Evolutionary conservation across 2,888 invertebrate species (phyloP), one percentile per base, ranked within the genome.

Genomic region (Alloplasta piceator): DNA sequence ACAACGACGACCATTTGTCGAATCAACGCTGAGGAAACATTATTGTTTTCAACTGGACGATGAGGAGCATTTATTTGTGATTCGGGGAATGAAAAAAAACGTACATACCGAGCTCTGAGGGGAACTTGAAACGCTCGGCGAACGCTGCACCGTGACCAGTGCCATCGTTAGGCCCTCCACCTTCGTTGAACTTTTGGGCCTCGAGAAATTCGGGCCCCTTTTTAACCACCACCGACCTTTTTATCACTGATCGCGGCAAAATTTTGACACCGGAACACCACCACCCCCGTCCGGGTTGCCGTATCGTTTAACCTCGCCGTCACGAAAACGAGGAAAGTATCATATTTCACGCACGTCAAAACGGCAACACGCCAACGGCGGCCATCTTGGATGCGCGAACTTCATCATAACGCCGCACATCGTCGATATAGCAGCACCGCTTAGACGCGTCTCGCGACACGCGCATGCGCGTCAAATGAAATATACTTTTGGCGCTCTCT

Each of bases 141-240:
- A 95, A 91, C 95, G 94, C 91, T 95, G 95, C 91, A 96, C 95
- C 89, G 95, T 95, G 92, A 96, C 95, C 92, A 95, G 93, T 92
- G 95, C 95, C 95, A 96, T 95, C 87, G 85, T 86, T 80, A 86
- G 64, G 66, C 86, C 85, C 86, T 85, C 85, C 84, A 86, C 83
- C 82, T 85, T 85, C 38, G 78, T n/a, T n/a, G n/a, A n/a, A 39
- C 55, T 56, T 56, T 85, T 43, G 52, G 36, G 66, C 61, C 81
- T 78, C 77, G 77, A 78, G 77, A 68, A 71, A 52, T 68, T 79
- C 76, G 63, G 16, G 70, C 68, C 50, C 73, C n/a, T n/a, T 55
- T 12, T 46, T 39, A 67, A 60, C 73, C 64, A 63, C 46, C 46
- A 10, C 9, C 46, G 10, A 9, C n/a, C 10, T 10, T 6, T 9